Percentiles rank a stretch among this genome's conserved stretches.
These are phyloP conservation scores for Sardinella longiceps DNA, from an alignment of 2,797 vertebrate species.

Conservation along the genomic window DNA sequence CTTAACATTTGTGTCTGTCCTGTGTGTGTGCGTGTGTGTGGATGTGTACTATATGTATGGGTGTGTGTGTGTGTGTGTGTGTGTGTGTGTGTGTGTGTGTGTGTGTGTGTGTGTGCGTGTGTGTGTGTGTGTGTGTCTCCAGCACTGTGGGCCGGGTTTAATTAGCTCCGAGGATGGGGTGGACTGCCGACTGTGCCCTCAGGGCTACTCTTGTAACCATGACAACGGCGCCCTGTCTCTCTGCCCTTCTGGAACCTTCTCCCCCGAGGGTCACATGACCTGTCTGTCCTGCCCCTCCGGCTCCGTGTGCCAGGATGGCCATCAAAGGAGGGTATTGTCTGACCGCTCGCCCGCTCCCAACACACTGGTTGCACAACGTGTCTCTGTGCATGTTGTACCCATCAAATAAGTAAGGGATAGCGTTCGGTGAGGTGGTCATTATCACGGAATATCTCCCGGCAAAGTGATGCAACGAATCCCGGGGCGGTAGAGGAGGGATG, in stretches of 20 bases:
- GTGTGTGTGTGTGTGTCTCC: constrained; percentile 37
- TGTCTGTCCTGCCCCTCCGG: constrained; percentile 78
- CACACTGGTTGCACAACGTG: background rate
- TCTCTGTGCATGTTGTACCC: too few species aligned
- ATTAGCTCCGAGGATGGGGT: constrained; percentile 79
- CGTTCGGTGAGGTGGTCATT: too few species aligned
- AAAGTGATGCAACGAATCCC: too few species aligned
- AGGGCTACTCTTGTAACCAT: constrained; percentile 78
- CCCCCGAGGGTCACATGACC: constrained; percentile 74
- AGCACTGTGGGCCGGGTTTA: constrained; percentile 80
- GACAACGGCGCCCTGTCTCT: constrained; percentile 61
- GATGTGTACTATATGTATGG: background rate
- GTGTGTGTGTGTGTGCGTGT: too few species aligned
- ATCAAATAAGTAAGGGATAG: too few species aligned
- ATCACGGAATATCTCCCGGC: too few species aligned
- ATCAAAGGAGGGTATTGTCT: constrained; percentile 70
- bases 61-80: too few species aligned
- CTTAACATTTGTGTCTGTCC: too few species aligned
- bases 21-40: background rate
- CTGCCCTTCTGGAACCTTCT: constrained; percentile 80
- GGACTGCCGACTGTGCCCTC: constrained; percentile 79
- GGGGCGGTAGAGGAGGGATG: too few species aligned
- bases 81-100: background rate
- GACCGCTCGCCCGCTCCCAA: background rate
- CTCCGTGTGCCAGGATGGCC: constrained; percentile 76